Percentiles rank a stretch among this genome's conserved stretches.
phyloP scores from a whole-genome alignment of 2,888 invertebrate genomes.

The Scaptomyza cyrtandrae region DNA sequence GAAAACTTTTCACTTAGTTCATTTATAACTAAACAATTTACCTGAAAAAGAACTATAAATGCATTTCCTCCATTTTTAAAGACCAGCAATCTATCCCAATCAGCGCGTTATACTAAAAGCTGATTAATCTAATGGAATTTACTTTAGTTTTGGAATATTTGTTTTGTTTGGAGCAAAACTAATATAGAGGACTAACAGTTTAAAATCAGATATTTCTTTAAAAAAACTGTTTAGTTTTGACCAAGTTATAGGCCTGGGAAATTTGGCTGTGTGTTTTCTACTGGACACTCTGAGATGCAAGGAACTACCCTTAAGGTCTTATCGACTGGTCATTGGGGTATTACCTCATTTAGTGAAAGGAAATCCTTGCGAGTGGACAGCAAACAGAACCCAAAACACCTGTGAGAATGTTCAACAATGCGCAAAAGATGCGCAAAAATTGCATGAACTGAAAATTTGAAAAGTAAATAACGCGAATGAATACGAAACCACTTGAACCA shows the following conservation, averaged over 20 bases:
- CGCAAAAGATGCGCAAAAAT: constrained; percentile 70
- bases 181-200: not conserved
- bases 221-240: not conserved
- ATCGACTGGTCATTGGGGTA: not conserved
- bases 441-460: constrained; percentile 60
- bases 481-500: constrained; percentile 69
- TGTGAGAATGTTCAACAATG: constrained; percentile 76
- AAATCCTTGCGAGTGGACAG: constrained; percentile 59
- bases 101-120: constrained; percentile 21
- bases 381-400: constrained; percentile 57
- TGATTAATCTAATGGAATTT: too few relatives aligned
- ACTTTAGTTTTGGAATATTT: too few relatives aligned
- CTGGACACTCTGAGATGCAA: too few relatives aligned
- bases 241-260: constrained; percentile 17
- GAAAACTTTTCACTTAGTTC: constrained; percentile 61
- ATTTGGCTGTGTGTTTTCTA: not conserved
- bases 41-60: constrained; percentile 1
- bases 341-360: constrained; percentile 28
- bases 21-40: constrained; percentile 46
- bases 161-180: too few relatives aligned
- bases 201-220: not conserved
- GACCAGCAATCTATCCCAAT: constrained; percentile 38
- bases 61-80: constrained; percentile 9
- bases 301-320: not conserved
- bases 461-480: constrained; percentile 50